A percentile compares a stretch with the other conserved stretches of the same genome.
Conservation (phyloP, 2,113 vertebrate species). For the Rattus rattus region DNA sequence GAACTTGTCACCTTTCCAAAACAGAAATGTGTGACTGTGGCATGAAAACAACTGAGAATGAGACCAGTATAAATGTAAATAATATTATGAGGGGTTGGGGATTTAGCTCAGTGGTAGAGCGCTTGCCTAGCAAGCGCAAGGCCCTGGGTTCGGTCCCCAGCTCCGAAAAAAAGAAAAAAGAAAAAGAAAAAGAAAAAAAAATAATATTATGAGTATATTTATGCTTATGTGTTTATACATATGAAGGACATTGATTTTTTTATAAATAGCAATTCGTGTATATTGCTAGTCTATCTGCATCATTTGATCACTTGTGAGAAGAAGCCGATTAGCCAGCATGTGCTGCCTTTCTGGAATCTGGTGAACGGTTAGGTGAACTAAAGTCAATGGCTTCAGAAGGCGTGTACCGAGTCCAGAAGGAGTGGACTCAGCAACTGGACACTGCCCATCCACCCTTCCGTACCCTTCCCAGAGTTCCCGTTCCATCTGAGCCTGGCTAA, state of each 20-base stretch:
- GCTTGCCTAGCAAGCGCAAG: no score
- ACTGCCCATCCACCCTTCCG: fast-evolving
- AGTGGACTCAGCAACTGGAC: not conserved
- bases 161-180: no score
- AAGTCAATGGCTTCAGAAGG: not conserved
- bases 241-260: not conserved
- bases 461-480: not conserved
- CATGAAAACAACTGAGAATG: not conserved
- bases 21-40: not conserved
- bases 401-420: not conserved
- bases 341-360: not conserved
- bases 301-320: not conserved
- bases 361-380: not conserved
- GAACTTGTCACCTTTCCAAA: slow-evolving; percentile 1
- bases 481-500: not conserved
- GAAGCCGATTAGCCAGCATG: not conserved
- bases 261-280: not conserved
- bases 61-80: not conserved
- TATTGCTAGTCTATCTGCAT: not conserved
- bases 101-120: no score
- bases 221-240: not conserved
- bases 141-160: no score
- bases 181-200: no score
- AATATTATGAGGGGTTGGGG: not conserved
- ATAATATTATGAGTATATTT: not conserved